Conservation (phyloP, 2,888 invertebrate species). For the Phengaris arion region DNA sequence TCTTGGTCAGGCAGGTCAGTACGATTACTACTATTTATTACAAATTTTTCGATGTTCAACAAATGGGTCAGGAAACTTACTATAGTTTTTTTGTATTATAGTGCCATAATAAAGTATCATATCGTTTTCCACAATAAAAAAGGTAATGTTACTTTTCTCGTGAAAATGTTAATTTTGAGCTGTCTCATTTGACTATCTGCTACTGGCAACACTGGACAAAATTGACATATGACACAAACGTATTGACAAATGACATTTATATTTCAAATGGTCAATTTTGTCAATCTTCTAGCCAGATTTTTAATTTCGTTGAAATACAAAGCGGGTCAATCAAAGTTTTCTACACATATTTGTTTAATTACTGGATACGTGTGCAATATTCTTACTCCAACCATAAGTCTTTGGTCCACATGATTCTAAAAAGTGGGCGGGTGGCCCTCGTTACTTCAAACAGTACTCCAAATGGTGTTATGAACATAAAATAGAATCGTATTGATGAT, state of each 20-base stretch:
- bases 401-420: slow-evolving; percentile 31
- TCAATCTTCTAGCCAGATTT: slow-evolving; percentile 4
- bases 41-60: too few relatives aligned
- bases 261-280: slow-evolving; percentile 20
- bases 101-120: too few relatives aligned
- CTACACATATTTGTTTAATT: slow-evolving; percentile 23
- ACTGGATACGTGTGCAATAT: slow-evolving; percentile 28
- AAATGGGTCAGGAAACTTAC: too few relatives aligned
- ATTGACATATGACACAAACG: slow-evolving; percentile 11
- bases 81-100: too few relatives aligned
- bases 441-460: slow-evolving; percentile 47
- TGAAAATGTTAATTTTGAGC: too few relatives aligned
- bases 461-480: slow-evolving; percentile 71
- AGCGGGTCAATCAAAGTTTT: slow-evolving; percentile 27
- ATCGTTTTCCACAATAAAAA: too few relatives aligned
- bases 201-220: background rate
- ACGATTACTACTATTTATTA: too few relatives aligned
- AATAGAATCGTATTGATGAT: slow-evolving; percentile 64
- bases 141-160: too few relatives aligned
- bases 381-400: background rate
- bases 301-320: slow-evolving; percentile 27
- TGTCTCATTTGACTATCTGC: too few relatives aligned
- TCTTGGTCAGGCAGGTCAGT: too few relatives aligned
- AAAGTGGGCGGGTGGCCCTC: slow-evolving; percentile 69
- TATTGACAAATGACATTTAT: slow-evolving; percentile 21